Conservation (phyloP, 2,113 vertebrate species). For the Galeopterus variegatus region DNA sequence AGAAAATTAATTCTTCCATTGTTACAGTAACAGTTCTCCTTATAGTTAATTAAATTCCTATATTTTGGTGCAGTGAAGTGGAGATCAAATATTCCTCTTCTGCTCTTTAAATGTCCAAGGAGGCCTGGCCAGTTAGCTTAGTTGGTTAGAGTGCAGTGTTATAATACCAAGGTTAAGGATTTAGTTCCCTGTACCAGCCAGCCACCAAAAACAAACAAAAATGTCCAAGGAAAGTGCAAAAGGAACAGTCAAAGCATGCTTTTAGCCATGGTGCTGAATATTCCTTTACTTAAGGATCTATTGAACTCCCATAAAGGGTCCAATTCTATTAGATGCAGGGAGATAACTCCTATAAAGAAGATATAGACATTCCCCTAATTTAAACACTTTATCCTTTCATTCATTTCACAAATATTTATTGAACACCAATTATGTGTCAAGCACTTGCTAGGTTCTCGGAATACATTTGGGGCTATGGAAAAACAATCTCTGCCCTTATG, state of each 20-base stretch:
- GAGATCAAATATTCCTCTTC: background rate
- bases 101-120: background rate
- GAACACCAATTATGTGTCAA: background rate
- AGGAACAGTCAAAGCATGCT: background rate
- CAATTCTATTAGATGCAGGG: background rate
- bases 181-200: no score
- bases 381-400: background rate
- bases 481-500: background rate
- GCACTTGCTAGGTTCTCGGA: background rate
- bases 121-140: no score
- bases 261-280: background rate
- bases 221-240: background rate
- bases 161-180: no score
- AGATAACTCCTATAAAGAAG: background rate
- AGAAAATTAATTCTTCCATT: background rate
- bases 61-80: background rate
- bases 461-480: background rate
- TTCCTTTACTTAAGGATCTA: background rate
- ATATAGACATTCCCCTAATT: background rate
- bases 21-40: background rate
- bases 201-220: background rate
- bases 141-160: no score
- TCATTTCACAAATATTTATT: background rate
- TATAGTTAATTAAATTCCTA: background rate
- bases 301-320: background rate